A percentile compares a stretch with the other conserved stretches of the same genome.
Evolutionary conservation across 2,113 vertebrate species (phyloP).

Genomic region (Oxyruncus cristatus): DNA sequence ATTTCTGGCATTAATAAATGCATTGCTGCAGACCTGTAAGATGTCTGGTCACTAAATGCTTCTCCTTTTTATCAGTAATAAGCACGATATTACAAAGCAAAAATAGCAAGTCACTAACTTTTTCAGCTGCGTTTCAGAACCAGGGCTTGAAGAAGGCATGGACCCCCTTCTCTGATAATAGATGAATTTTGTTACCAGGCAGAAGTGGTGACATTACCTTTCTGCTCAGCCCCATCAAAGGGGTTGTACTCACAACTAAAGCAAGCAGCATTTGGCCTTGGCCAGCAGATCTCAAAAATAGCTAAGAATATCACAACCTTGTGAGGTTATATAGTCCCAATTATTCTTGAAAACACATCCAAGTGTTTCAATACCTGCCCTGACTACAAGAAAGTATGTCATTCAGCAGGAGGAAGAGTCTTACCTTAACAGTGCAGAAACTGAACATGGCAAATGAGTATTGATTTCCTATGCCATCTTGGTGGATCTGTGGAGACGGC

Average conservation of each 20-base stretch:
- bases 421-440: not conserved
- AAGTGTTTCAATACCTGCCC: not conserved
- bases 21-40: not conserved
- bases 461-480: not conserved
- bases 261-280: not conserved
- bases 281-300: not conserved
- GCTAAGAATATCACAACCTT: not conserved
- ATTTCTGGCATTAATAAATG: not conserved
- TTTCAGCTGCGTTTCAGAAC: not conserved
- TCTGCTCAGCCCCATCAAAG: not conserved
- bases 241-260: not conserved
- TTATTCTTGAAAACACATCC: not conserved
- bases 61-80: not conserved
- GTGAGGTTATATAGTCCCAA: not conserved
- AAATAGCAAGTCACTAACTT: not conserved
- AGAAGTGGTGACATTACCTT: not conserved
- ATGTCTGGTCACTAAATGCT: not conserved
- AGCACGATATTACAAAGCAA: not conserved
- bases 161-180: not conserved
- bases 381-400: not conserved
- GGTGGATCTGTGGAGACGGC: not conserved
- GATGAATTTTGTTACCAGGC: not conserved
- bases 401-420: not conserved
- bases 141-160: not conserved
- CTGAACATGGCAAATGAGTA: not conserved